These are phyloP conservation scores for Stomatorhinus walkeri DNA, from an alignment of 2,797 vertebrate genomes.

Conservation along the genomic window DNA sequence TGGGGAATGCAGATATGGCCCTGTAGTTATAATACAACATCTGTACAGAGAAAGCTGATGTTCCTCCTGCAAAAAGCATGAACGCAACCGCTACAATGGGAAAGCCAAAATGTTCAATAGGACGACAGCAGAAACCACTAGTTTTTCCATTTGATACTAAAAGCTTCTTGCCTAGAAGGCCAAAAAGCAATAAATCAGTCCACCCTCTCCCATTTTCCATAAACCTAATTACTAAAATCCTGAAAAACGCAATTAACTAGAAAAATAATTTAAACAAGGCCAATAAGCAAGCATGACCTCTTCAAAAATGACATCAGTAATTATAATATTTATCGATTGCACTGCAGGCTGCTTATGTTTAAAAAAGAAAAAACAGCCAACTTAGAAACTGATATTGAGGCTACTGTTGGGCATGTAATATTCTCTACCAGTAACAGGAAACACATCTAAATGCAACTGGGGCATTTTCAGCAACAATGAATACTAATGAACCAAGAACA, in stretches of 20 bases:
- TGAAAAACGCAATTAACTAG: conserved; percentile 1
- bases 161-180: background rate
- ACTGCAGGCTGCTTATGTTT: background rate
- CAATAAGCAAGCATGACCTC: conserved; percentile 6
- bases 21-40: background rate
- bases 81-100: background rate
- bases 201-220: background rate
- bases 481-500: background rate
- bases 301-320: conserved; percentile 1
- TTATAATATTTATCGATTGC: conserved; percentile 9
- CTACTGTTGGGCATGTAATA: background rate
- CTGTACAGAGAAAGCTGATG: background rate
- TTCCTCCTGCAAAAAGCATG: background rate
- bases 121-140: background rate
- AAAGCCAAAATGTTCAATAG: background rate
- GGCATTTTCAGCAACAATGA: conserved; percentile 11
- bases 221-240: background rate
- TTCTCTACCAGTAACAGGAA: conserved; percentile 9
- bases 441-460: background rate
- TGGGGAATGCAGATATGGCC: background rate
- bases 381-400: background rate
- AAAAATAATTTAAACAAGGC: conserved; percentile 3
- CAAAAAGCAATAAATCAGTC: conserved; percentile 7
- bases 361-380: background rate
- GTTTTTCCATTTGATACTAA: background rate